Percentiles rank a stretch among this genome's conserved stretches.
Evolutionary conservation across 2,113 vertebrate genomes (phyloP).

Genomic region (Saguinus midas): DNA sequence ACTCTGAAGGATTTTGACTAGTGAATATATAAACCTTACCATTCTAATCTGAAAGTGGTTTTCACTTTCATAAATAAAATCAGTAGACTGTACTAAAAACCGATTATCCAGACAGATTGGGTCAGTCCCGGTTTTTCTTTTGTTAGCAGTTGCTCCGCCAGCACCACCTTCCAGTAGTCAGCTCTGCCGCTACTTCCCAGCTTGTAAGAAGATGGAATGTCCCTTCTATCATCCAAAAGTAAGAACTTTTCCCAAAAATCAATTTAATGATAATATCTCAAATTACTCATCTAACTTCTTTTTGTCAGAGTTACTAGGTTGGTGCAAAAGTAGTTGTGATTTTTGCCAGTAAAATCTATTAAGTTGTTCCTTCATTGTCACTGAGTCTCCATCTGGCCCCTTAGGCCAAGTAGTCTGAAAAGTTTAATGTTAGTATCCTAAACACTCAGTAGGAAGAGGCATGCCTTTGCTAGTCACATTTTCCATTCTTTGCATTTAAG

Average conservation of each 20-base stretch:
- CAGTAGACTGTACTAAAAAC: neutral
- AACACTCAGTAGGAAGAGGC: neutral
- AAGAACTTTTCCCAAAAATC: constrained; percentile 67
- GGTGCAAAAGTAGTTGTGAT: too few species aligned
- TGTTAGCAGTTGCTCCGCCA: constrained; percentile 68
- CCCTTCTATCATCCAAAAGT: constrained; percentile 97
- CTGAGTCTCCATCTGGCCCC: neutral
- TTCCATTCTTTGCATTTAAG: neutral
- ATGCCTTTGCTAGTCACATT: neutral
- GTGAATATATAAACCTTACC: neutral
- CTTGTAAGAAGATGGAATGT: constrained; percentile 98
- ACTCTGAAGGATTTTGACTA: neutral
- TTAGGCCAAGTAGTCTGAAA: neutral
- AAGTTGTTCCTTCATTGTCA: constrained; percentile 15
- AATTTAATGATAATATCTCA: neutral
- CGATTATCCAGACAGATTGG: neutral
- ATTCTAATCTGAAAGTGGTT: neutral
- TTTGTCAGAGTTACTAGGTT: too few species aligned
- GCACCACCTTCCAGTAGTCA: constrained; percentile 76
- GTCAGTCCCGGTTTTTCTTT: neutral
- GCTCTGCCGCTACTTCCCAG: constrained; percentile 95
- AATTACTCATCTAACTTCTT: neutral
- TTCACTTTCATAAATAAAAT: neutral
- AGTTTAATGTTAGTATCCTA: neutral
- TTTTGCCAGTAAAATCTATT: too few species aligned